A percentile compares a stretch with the other conserved stretches of the same genome.
Evolutionary conservation across 2,888 invertebrate genomes (phyloP).

Genomic region (Atherix ibis): DNA sequence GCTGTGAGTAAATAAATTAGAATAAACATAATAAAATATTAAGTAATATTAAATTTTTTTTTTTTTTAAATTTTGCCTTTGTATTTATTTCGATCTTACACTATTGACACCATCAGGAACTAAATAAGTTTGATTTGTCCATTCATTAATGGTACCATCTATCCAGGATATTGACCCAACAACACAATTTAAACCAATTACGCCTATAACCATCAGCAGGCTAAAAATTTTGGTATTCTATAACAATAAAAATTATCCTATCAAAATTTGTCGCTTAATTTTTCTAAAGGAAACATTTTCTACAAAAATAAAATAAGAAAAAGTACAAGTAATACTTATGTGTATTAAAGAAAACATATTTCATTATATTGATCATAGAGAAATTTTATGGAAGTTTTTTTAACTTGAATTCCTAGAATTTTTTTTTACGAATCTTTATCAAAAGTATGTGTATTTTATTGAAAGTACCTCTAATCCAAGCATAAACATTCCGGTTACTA

Average conservation of each 20-base stretch:
- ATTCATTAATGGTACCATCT: constrained; percentile 24
- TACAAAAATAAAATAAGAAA: no score
- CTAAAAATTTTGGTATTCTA: constrained; percentile 31
- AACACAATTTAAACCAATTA: constrained; percentile 28
- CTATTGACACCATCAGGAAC: constrained; percentile 28
- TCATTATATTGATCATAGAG: no score
- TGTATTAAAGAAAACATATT: no score
- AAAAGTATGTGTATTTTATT: no score
- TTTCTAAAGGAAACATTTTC: not conserved
- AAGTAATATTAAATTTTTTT: not conserved
- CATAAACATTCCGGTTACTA: constrained; percentile 40
- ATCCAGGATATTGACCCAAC: constrained; percentile 25
- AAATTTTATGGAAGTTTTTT: no score
- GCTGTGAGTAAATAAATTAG: constrained; percentile 13
- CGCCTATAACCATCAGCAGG: constrained; percentile 28
- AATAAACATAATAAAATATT: not conserved
- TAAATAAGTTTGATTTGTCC: constrained; percentile 25
- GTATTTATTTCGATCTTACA: constrained; percentile 21
- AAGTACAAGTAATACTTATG: no score
- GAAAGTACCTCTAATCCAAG: constrained; percentile 37
- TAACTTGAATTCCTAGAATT: no score
- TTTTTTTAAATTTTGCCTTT: not conserved
- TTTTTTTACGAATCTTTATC: no score
- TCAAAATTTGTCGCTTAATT: not conserved
- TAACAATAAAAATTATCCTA: constrained; percentile 1